Conservation (phyloP, 2,113 vertebrate genomes). For the Gasterosteus aculeatus region DNA sequence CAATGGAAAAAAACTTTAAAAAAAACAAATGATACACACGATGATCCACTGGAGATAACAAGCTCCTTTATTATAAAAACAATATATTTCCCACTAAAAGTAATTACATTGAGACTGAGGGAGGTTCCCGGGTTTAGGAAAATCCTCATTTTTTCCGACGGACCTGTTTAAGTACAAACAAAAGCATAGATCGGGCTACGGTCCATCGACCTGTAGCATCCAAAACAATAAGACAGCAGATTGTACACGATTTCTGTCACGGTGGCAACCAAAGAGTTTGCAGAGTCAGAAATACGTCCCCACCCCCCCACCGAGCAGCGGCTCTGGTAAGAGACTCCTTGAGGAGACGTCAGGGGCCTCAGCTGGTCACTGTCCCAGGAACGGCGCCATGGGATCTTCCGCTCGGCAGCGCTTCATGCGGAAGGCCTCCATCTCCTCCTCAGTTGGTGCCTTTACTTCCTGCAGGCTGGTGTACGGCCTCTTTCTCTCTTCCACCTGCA, state of each 20-base stretch:
- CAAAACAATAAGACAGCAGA: neutral
- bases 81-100: neutral
- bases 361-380: slow-evolving; percentile 85
- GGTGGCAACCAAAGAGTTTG: neutral
- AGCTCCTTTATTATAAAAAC: slow-evolving; percentile 44
- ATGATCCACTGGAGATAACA: neutral
- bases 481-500: slow-evolving; percentile 95
- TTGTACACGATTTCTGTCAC: slow-evolving; percentile 12
- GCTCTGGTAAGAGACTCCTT: slow-evolving; percentile 23
- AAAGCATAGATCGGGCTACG: neutral
- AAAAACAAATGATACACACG: neutral
- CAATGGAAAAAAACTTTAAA: neutral
- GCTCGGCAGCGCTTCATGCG: slow-evolving; percentile 91
- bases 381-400: slow-evolving; percentile 97
- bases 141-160: neutral
- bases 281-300: neutral
- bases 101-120: neutral
- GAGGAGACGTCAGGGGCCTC: neutral
- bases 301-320: slow-evolving; percentile 20
- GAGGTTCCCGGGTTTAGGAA: neutral
- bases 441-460: slow-evolving; percentile 91
- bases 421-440: slow-evolving; percentile 98
- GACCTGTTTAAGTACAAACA: neutral
- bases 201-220: too few species aligned
- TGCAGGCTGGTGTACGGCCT: slow-evolving; percentile 89